A percentile compares a stretch with the other conserved stretches of the same genome.
Evolutionary conservation across 2,888 invertebrate species (phyloP).

Genomic region (Seladonia tumulorum): DNA sequence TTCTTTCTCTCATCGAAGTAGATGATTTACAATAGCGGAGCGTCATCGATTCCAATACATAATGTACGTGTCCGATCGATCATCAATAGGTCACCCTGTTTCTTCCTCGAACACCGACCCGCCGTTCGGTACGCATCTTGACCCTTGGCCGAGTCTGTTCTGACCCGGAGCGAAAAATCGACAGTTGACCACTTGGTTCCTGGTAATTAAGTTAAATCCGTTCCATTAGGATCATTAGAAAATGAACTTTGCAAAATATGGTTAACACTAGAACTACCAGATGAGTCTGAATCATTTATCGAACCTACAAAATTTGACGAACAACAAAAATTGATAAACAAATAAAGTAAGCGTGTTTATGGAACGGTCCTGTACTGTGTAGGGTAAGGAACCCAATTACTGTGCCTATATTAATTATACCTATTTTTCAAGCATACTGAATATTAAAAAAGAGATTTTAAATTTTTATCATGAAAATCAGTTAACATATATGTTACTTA

Average conservation of each 20-base stretch:
- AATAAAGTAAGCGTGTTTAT: neutral
- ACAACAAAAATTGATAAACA: too few species aligned
- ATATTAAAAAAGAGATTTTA: too few species aligned
- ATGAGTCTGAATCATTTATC: too few species aligned
- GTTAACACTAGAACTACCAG: neutral
- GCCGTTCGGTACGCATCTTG: slow-evolving; percentile 46
- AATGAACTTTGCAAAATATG: neutral
- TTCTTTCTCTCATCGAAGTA: slow-evolving; percentile 15
- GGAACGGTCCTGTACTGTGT: neutral
- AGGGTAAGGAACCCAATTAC: too few species aligned
- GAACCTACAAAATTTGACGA: too few species aligned
- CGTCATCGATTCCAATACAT: slow-evolving; percentile 47
- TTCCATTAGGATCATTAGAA: neutral
- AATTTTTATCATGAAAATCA: too few species aligned
- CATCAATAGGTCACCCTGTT: slow-evolving; percentile 46
- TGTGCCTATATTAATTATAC: too few species aligned
- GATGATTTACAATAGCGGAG: slow-evolving; percentile 43
- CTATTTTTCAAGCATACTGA: too few species aligned
- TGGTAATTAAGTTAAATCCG: neutral
- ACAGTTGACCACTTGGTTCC: neutral
- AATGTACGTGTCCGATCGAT: slow-evolving; percentile 35
- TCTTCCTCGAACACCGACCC: slow-evolving; percentile 49
- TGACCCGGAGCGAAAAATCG: neutral
- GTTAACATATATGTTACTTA: too few species aligned
- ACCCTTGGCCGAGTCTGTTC: neutral